A percentile compares a stretch with the other conserved stretches of the same genome.
These are phyloP conservation scores for Paedocypris sp. DNA, from an alignment of 2,113 vertebrate species.

Conservation along the genomic window DNA sequence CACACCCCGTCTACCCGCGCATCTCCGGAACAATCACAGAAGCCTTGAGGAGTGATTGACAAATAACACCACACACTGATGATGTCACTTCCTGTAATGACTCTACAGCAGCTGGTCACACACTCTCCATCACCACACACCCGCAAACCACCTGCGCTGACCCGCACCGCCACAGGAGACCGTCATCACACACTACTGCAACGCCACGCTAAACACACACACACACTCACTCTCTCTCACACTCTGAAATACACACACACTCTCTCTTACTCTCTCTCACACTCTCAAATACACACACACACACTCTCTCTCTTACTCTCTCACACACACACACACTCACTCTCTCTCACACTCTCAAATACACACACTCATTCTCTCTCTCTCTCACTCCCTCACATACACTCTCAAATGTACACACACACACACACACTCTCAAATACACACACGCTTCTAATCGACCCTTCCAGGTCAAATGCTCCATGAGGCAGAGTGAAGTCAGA, in stretches of 20 bases:
- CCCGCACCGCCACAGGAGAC: neutral
- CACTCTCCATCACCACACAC: too few relatives aligned
- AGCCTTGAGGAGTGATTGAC: too few relatives aligned
- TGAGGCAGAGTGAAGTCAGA: constrained; percentile 17
- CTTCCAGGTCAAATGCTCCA: constrained; percentile 32
- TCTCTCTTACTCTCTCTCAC: neutral
- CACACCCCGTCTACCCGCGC: too few relatives aligned
- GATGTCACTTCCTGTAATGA: too few relatives aligned
- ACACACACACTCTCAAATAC: neutral
- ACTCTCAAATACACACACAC: neutral
- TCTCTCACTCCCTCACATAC: neutral
- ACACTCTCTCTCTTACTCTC: neutral
- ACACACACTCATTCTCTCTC: constrained; percentile 14
- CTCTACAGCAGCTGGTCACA: too few relatives aligned
- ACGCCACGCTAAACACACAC: neutral
- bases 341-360: neutral
- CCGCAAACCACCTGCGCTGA: too few relatives aligned
- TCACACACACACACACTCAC: too few relatives aligned
- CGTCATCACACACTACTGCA: constrained; percentile 15
- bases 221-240: neutral
- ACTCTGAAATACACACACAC: neutral
- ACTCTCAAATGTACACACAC: neutral
- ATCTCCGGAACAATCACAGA: too few relatives aligned
- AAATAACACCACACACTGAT: too few relatives aligned
- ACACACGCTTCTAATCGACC: constrained; percentile 14